A percentile compares a stretch with the other conserved stretches of the same genome.
Conservation (phyloP, 2,113 vertebrate species). For the Xenus cinereus region DNA sequence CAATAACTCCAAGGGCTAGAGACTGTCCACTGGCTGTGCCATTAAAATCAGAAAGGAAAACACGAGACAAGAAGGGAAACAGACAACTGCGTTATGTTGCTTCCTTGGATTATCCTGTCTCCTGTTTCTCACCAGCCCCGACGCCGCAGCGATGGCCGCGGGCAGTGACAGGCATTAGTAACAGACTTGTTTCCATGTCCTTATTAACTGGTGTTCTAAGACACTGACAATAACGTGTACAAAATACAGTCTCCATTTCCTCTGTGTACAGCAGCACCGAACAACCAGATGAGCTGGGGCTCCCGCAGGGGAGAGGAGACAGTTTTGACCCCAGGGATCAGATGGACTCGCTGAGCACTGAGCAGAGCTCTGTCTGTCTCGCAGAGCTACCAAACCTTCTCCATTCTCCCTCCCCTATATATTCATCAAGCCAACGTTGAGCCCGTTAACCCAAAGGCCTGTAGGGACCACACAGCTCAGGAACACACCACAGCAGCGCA, state of each 20-base stretch:
- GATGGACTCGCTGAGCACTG: accelerated
- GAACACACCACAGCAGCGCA: accelerated
- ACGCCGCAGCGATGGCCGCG: accelerated
- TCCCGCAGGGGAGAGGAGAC: neutral
- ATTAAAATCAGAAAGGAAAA: neutral
- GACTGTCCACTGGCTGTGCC: neutral
- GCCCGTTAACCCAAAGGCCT: accelerated
- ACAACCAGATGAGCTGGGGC: accelerated
- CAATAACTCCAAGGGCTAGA: neutral
- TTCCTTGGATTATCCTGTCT: neutral
- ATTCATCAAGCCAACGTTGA: neutral
- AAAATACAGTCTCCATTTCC: neutral
- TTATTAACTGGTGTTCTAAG: neutral
- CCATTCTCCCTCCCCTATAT: accelerated
- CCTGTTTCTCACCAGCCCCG: neutral
- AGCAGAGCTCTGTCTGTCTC: accelerated
- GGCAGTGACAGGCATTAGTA: neutral
- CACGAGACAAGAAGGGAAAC: neutral
- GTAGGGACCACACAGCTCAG: neutral
- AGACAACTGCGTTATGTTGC: accelerated
- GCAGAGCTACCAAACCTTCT: neutral
- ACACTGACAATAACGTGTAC: neutral
- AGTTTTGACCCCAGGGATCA: neutral
- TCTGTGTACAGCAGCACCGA: neutral
- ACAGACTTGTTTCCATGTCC: neutral